phyloP scores from a whole-genome alignment of 2,797 vertebrate species.

The Poeciliopsis gracilis region DNA sequence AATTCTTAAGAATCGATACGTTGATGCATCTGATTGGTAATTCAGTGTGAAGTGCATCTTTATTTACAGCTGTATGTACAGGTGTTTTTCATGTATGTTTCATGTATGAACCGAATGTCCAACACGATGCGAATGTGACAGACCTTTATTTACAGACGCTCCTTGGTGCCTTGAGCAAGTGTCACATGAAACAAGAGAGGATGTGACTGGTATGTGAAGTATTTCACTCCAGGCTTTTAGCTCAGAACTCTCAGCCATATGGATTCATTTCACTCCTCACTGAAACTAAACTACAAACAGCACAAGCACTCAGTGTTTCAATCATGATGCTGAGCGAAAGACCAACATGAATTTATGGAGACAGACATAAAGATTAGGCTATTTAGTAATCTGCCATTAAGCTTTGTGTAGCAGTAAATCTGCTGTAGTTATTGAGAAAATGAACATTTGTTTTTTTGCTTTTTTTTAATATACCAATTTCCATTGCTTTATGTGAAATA shows the following conservation, averaged over 20 bases:
- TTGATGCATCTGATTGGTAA: neutral
- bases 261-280: constrained; percentile 29
- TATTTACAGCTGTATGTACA: neutral
- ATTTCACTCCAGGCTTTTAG: constrained; percentile 33
- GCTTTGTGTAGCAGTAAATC: constrained; percentile 23
- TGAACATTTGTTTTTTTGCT: neutral
- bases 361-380: constrained; percentile 11
- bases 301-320: constrained; percentile 26
- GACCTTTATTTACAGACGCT: constrained; percentile 1
- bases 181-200: constrained; percentile 17
- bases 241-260: constrained; percentile 11
- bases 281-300: constrained; percentile 34
- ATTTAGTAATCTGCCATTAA: constrained; percentile 18
- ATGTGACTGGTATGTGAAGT: constrained; percentile 21
- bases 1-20: neutral
- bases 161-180: neutral
- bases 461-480: constrained; percentile 1
- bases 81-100: neutral
- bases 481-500: neutral
- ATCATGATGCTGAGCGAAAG: constrained; percentile 4
- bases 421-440: constrained; percentile 8
- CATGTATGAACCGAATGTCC: neutral
- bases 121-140: neutral
- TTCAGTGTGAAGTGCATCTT: constrained; percentile 2
- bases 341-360: neutral